Evolutionary conservation across 1,140 invertebrate genomes (phyloP).

Genomic region (Panagrolaimus sp.): DNA sequence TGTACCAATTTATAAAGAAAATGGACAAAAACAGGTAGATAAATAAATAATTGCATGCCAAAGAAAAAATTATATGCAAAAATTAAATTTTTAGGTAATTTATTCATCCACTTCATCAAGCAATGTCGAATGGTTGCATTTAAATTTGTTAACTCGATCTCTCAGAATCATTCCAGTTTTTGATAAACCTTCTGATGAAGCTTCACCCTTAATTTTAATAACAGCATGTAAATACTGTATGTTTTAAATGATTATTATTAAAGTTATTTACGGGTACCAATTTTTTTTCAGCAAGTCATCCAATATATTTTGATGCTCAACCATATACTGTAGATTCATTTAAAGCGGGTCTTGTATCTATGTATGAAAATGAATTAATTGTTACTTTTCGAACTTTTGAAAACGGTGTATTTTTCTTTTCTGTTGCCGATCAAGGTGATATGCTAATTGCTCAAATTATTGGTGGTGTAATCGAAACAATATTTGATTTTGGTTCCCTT

Average conservation of each 20-base stretch:
- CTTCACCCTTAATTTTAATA: constrained; percentile 39
- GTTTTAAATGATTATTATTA: constrained; percentile 24
- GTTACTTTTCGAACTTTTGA: constrained; percentile 54
- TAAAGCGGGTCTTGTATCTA: constrained; percentile 46
- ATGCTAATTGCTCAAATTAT: constrained; percentile 53
- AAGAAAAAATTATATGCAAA: background rate
- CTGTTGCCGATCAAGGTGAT: constrained; percentile 56
- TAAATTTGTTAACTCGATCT: constrained; percentile 34
- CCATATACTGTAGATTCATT: constrained; percentile 43
- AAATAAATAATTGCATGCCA: constrained; percentile 26
- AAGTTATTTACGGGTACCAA: no score
- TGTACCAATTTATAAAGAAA: constrained; percentile 8
- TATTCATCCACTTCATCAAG: constrained; percentile 46
- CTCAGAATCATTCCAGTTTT: constrained; percentile 43
- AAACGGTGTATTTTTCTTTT: constrained; percentile 58
- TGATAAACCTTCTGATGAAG: constrained; percentile 10
- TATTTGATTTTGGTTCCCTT: constrained; percentile 56
- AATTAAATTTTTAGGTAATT: constrained; percentile 28
- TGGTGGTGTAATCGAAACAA: constrained; percentile 42
- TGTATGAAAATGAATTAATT: constrained; percentile 57
- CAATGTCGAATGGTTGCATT: constrained; percentile 41
- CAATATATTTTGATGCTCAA: constrained; percentile 45
- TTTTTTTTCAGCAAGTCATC: constrained; percentile 35
- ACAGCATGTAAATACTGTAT: constrained; percentile 46
- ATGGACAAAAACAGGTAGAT: constrained; percentile 18